Conservation (phyloP, 2,888 invertebrate genomes). For the Aquatica leii region DNA sequence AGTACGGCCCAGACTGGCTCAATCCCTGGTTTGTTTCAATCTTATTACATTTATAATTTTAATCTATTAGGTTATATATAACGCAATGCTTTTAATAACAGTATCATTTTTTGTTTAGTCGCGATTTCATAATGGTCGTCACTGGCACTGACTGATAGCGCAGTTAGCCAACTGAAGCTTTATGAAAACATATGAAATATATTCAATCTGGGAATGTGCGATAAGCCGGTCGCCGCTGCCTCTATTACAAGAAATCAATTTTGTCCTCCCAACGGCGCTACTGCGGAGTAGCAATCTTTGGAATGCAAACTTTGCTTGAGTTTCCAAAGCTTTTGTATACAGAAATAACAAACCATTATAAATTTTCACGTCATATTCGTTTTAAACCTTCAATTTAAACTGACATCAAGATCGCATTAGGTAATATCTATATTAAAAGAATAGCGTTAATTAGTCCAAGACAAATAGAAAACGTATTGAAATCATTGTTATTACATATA, state of each 20-base stretch:
- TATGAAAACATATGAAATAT: constrained; percentile 71
- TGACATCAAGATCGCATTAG: too few species aligned
- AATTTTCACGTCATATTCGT: constrained; percentile 17
- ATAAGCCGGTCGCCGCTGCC: constrained; percentile 63
- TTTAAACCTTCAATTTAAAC: not conserved
- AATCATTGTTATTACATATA: too few species aligned
- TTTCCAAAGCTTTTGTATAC: constrained; percentile 18
- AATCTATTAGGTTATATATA: constrained; percentile 16
- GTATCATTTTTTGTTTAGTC: constrained; percentile 43
- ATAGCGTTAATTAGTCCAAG: too few species aligned
- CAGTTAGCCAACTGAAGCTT: constrained; percentile 52
- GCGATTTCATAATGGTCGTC: constrained; percentile 48
- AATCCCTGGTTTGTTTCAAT: too few species aligned
- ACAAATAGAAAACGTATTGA: too few species aligned
- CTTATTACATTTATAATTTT: constrained; percentile 3
- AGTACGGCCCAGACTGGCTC: constrained; percentile 21
- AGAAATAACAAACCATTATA: constrained; percentile 18
- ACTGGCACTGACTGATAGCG: constrained; percentile 58
- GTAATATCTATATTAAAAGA: too few species aligned
- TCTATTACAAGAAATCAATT: constrained; percentile 57
- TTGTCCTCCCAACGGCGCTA: constrained; percentile 41
- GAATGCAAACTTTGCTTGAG: constrained; percentile 30
- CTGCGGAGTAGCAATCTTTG: constrained; percentile 29
- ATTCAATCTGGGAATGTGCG: constrained; percentile 72
- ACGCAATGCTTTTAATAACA: constrained; percentile 39